Evolutionary conservation across 2,113 vertebrate species (phyloP), one percentile per base, ranked within the genome.

Genomic region (Ramphastos sulfuratus): DNA sequence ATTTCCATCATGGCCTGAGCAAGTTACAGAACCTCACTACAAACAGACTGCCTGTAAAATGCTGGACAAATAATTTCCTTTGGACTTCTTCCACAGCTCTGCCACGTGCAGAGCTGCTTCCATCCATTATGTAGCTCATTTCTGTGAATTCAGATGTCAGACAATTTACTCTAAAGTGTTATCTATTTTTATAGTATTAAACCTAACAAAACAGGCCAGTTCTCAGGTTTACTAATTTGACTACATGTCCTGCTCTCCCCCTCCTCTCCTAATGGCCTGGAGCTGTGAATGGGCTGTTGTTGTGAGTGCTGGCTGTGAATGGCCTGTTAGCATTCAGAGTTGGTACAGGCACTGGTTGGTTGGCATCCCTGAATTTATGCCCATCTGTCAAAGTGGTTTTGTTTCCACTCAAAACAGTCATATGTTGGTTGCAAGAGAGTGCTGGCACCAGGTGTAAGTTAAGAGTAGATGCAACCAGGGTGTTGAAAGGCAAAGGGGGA

Each of bases 351-450:
- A 46, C 35, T 72, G 33, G n/a, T 28, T 69, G 72, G 74, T 65
- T 94, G 91, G 64, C 95, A 95, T 90, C 76, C 82, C 54, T 89
- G 87, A 95, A 79, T 93, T 59, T 52, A 88, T 94, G 58, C 77
- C 78, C 66, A 67, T 94, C 85, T 94, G 75, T 87, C 88, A 94
- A 81, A 75, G 83, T 23, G 77, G 44, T 64, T 94, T 97, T 94
- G 91, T 90, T 96, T 67, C 73, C 83, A 82, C 65, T 79, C 65
- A 82, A 82, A 39, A 87, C 30, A 75, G 69, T 95, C 46, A 52
- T 75, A 93, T 78, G 27, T 65, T 1, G 1, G 9, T 61, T 72
- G 85, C 67, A 88, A 92, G 70, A 67, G 28, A 65, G 21, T 50
- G 70, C 33, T 77, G 91, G 61, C 90, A 94, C 70, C 80, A 94